These are phyloP conservation scores for Echiichthys vipera DNA, from an alignment of 2,797 vertebrate species.

Conservation along the genomic window DNA sequence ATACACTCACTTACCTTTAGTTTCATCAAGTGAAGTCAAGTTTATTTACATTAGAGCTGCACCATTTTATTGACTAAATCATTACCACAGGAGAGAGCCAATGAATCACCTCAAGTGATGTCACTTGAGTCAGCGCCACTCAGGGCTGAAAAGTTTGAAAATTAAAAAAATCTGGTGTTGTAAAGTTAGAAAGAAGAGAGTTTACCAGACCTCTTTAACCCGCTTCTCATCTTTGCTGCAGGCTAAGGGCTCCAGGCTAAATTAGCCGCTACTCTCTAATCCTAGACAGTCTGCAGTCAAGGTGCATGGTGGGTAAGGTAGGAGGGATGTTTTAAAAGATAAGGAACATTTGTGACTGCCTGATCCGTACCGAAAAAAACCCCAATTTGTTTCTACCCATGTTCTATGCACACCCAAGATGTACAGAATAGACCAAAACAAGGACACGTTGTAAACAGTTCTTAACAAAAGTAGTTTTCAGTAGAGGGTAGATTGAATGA, in stretches of 20 bases:
- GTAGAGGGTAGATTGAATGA: neutral
- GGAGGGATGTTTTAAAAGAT: neutral
- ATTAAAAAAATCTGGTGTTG: neutral
- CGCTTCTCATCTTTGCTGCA: too few relatives aligned
- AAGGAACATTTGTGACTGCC: too few relatives aligned
- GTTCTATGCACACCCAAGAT: too few relatives aligned
- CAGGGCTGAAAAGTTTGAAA: neutral
- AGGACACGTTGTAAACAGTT: neutral
- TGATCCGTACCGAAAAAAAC: too few relatives aligned
- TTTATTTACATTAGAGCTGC: neutral
- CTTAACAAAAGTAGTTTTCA: neutral
- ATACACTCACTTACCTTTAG: neutral
- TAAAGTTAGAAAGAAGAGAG: neutral
- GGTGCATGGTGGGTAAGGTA: neutral
- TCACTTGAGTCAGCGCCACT: neutral
- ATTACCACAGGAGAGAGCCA: too few relatives aligned
- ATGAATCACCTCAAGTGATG: neutral
- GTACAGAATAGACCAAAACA: neutral
- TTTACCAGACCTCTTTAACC: neutral
- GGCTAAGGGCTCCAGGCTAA: neutral
- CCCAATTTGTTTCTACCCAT: too few relatives aligned
- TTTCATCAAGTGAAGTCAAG: neutral
- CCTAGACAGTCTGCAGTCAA: neutral
- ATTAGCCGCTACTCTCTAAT: neutral
- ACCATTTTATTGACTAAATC: too few relatives aligned